Conservation (phyloP, 2,888 invertebrate species). For the Drosophila neotestacea region DNA sequence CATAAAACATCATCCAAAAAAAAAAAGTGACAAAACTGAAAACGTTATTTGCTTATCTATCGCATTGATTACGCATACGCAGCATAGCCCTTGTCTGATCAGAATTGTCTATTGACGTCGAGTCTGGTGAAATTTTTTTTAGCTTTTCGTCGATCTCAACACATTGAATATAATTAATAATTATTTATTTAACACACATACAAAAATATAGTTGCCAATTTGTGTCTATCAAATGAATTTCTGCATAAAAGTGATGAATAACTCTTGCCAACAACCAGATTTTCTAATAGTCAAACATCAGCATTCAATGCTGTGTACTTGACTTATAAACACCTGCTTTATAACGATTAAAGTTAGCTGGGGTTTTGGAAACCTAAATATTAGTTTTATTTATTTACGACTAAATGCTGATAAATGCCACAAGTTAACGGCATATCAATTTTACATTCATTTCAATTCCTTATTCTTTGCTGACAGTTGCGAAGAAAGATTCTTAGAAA, state of each 20-base stretch:
- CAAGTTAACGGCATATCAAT: not conserved
- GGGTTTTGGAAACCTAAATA: not conserved
- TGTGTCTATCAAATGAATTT: conserved; percentile 7
- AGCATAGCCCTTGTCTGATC: conserved; percentile 22
- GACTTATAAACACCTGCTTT: conserved; percentile 17
- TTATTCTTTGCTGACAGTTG: no score
- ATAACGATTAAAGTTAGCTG: not conserved
- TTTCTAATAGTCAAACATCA: conserved; percentile 43
- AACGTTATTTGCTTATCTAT: conserved; percentile 37
- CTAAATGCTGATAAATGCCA: not conserved
- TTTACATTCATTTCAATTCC: no score
- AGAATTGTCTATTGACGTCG: conserved; percentile 38
- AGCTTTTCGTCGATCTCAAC: not conserved
- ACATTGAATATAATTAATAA: not conserved
- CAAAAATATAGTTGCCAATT: not conserved
- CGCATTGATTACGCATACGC: conserved; percentile 53
- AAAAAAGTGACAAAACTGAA: conserved; percentile 8
- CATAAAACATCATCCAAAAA: not conserved
- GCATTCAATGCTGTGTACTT: conserved; percentile 24
- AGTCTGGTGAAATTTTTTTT: conserved; percentile 4
- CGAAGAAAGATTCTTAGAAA: not conserved
- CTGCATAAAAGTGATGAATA: conserved; percentile 10
- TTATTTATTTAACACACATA: conserved; percentile 20
- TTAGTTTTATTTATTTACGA: not conserved
- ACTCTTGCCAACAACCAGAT: conserved; percentile 10